Conservation (phyloP, 2,797 vertebrate genomes). For the Percopsis omiscomaycus region DNA sequence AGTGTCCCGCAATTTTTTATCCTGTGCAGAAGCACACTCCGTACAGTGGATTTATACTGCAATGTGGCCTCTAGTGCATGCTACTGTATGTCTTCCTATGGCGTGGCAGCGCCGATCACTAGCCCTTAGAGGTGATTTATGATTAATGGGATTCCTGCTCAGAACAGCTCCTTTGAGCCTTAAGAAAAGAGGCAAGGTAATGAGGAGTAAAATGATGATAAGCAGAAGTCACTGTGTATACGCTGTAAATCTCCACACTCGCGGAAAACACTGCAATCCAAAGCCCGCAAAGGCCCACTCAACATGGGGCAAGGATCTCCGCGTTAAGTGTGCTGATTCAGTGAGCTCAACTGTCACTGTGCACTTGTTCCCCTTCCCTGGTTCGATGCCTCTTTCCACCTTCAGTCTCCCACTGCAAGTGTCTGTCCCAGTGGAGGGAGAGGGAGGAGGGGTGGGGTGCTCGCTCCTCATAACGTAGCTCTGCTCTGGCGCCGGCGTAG, state of each 20-base stretch:
- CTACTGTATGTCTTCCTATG: slow-evolving; percentile 34
- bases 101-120: slow-evolving; percentile 66
- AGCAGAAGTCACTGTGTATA: slow-evolving; percentile 56
- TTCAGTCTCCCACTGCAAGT: slow-evolving; percentile 11
- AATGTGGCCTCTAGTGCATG: slow-evolving; percentile 32
- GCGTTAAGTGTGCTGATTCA: slow-evolving; percentile 36
- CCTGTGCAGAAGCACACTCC: slow-evolving; percentile 51
- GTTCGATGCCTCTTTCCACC: not conserved
- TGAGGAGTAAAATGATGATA: slow-evolving; percentile 75
- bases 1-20: slow-evolving; percentile 61
- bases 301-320: too few relatives aligned
- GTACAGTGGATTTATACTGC: slow-evolving; percentile 69
- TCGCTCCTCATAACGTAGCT: slow-evolving; percentile 35
- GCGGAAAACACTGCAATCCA: slow-evolving; percentile 17
- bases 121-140: slow-evolving; percentile 78
- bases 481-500: slow-evolving; percentile 51
- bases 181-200: slow-evolving; percentile 74
- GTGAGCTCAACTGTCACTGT: slow-evolving; percentile 15
- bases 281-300: too few relatives aligned
- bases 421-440: slow-evolving; percentile 25
- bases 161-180: slow-evolving; percentile 77
- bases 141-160: slow-evolving; percentile 74
- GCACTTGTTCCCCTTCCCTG: not conserved
- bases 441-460: slow-evolving; percentile 16
- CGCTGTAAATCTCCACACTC: slow-evolving; percentile 66